Evolutionary conservation across 2,113 vertebrate genomes (phyloP).

Genomic region (Misgurnus mizolepis): DNA sequence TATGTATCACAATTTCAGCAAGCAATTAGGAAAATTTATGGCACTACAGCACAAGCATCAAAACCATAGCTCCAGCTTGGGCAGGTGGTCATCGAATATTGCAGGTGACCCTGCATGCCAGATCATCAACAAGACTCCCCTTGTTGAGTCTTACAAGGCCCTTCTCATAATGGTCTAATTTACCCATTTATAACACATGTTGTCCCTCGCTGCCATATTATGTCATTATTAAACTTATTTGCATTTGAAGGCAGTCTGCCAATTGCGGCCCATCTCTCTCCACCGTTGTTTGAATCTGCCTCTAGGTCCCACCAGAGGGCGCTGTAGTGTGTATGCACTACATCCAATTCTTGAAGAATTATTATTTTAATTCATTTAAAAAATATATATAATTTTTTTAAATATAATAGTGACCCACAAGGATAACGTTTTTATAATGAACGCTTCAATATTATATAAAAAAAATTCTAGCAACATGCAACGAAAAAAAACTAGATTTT

Average conservation of each 20-base stretch:
- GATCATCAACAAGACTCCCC: constrained; percentile 39
- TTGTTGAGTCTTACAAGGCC: constrained; percentile 43
- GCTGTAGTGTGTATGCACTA: neutral
- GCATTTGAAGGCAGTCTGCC: constrained; percentile 39
- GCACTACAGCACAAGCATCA: constrained; percentile 36
- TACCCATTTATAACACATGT: constrained; percentile 41
- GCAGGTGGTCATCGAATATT: constrained; percentile 41
- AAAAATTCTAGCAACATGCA: too few relatives aligned
- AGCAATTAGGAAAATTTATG: constrained; percentile 32
- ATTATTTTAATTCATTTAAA: too few relatives aligned
- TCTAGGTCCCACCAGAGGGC: neutral
- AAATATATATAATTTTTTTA: too few relatives aligned
- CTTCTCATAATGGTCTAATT: constrained; percentile 49
- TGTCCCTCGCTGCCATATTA: constrained; percentile 6
- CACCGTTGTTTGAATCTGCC: constrained; percentile 43
- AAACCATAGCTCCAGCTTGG: neutral
- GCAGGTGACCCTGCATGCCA: constrained; percentile 14
- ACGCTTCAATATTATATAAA: too few relatives aligned
- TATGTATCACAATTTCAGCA: constrained; percentile 47
- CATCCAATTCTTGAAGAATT: too few relatives aligned
- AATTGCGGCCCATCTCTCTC: constrained; percentile 25
- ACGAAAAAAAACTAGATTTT: too few relatives aligned
- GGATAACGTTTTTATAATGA: too few relatives aligned
- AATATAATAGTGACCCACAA: too few relatives aligned
- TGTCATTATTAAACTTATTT: constrained; percentile 53